phyloP scores from a whole-genome alignment of 2,797 vertebrate species.

The Lates japonicus region DNA sequence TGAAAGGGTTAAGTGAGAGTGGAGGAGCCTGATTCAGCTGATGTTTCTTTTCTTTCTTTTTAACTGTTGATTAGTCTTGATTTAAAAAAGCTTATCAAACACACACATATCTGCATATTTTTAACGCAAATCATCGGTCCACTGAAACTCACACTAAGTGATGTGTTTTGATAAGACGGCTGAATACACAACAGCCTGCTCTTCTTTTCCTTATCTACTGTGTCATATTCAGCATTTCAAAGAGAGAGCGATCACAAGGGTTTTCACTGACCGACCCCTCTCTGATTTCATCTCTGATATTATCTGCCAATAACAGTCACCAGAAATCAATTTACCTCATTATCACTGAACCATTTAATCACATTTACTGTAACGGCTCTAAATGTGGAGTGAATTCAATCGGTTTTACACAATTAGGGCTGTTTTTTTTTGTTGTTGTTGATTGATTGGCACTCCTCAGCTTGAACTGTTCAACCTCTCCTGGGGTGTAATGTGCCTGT shows the following conservation, averaged over 20 bases:
- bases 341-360: slow-evolving; percentile 57
- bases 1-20: slow-evolving; percentile 18
- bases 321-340: slow-evolving; percentile 58
- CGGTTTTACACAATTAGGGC: slow-evolving; percentile 30
- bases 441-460: slow-evolving; percentile 26
- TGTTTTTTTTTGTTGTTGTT: slow-evolving; percentile 7
- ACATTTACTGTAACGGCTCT: not conserved
- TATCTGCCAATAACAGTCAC: slow-evolving; percentile 45
- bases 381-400: slow-evolving; percentile 33
- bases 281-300: slow-evolving; percentile 38
- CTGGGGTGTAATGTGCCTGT: slow-evolving; percentile 1
- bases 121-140: slow-evolving; percentile 3
- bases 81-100: not conserved
- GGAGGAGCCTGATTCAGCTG: slow-evolving; percentile 7
- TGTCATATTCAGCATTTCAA: slow-evolving; percentile 14
- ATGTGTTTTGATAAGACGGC: slow-evolving; percentile 20
- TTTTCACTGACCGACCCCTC: not conserved
- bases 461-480: slow-evolving; percentile 41
- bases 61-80: not conserved
- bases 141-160: slow-evolving; percentile 17
- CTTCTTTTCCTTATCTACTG: not conserved
- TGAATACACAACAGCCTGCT: not conserved
- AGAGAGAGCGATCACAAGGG: not conserved
- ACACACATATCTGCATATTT: slow-evolving; percentile 14
- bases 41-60: not conserved